Evolutionary conservation across 2,888 invertebrate species (phyloP).

Genomic region (Hydrotaea cyrtoneurina): DNA sequence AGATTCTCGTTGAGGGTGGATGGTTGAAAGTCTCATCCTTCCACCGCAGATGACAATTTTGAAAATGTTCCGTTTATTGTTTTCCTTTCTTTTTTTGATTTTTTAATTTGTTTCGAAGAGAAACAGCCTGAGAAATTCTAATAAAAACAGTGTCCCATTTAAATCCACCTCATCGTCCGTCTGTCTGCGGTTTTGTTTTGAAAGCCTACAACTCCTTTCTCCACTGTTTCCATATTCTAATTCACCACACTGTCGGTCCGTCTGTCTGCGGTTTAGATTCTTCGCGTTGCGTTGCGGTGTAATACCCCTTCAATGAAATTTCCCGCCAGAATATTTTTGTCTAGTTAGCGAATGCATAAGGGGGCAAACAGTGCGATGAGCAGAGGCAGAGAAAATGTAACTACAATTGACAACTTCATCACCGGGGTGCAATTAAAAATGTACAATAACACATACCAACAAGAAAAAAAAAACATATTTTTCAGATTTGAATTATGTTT

Average conservation of each 20-base stretch:
- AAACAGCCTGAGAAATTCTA: not conserved
- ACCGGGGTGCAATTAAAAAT: constrained; percentile 65
- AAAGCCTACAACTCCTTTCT: too few relatives aligned
- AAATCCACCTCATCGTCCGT: too few relatives aligned
- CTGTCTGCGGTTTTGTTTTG: too few relatives aligned
- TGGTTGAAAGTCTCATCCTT: constrained; percentile 17
- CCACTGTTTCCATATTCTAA: not conserved
- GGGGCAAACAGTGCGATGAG: not conserved
- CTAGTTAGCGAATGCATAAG: not conserved
- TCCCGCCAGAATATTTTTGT: constrained; percentile 39
- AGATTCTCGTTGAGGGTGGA: constrained; percentile 11
- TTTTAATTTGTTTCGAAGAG: constrained; percentile 13
- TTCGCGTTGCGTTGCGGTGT: not conserved
- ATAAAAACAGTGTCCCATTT: too few relatives aligned
- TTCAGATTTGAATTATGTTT: constrained; percentile 61
- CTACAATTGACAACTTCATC: constrained; percentile 65
- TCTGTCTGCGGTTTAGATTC: not conserved
- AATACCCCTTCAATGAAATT: constrained; percentile 56
- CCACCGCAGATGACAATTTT: not conserved
- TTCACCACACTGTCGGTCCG: not conserved
- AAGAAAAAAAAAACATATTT: constrained; percentile 58
- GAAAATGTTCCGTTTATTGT: not conserved
- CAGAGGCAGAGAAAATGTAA: not conserved
- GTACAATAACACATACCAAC: not conserved
- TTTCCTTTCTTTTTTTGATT: constrained; percentile 18